Percentiles rank a stretch among this genome's conserved stretches.
Conservation (phyloP, 2,888 invertebrate species). For the Maniola hyperantus region DNA sequence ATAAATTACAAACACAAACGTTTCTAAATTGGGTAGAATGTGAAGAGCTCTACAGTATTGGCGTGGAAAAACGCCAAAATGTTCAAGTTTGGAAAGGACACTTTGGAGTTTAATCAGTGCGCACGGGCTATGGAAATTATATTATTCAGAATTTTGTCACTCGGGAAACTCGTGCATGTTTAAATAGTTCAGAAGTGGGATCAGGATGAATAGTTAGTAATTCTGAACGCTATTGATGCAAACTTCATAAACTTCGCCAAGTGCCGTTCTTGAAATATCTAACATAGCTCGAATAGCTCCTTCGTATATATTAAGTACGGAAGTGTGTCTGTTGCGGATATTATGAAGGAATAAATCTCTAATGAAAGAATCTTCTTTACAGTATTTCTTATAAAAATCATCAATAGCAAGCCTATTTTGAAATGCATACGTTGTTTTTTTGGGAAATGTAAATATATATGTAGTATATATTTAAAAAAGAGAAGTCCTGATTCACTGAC, state of each 20-base stretch:
- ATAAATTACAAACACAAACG: no score
- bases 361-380: no score
- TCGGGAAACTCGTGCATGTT: background rate
- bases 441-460: no score
- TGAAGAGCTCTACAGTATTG: background rate
- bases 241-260: background rate
- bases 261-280: background rate
- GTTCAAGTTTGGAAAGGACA: no score
- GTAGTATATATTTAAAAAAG: no score
- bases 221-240: constrained; percentile 4
- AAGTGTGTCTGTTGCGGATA: background rate
- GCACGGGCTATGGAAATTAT: background rate
- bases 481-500: no score
- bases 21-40: background rate
- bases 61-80: background rate
- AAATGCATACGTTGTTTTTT: no score
- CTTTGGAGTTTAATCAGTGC: background rate
- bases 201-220: constrained; percentile 11
- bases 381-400: no score
- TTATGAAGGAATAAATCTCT: background rate
- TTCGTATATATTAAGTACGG: background rate
- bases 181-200: background rate
- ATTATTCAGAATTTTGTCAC: background rate
- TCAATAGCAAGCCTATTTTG: no score
- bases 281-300: background rate